Evolutionary conservation across 2,888 invertebrate species (phyloP).

Genomic region (Hoplodrina blanda): DNA sequence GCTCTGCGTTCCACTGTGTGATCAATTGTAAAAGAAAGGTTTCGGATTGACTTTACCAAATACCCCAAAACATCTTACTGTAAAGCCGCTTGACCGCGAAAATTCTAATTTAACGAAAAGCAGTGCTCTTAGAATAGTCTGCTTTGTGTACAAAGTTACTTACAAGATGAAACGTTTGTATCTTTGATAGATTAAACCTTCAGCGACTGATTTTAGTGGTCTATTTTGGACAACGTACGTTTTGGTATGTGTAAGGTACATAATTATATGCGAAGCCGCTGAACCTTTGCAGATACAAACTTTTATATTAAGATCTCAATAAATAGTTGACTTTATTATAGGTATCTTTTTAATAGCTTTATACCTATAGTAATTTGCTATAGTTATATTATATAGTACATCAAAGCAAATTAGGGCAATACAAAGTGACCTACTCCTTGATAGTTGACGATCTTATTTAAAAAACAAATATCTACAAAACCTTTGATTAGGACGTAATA

Average conservation of each 20-base stretch:
- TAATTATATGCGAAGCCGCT: too few relatives aligned
- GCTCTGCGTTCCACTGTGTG: slow-evolving; percentile 18
- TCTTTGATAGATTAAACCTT: not conserved
- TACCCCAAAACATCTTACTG: too few relatives aligned
- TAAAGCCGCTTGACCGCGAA: not conserved
- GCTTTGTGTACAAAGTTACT: not conserved
- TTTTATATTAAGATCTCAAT: too few relatives aligned
- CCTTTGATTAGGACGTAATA: not conserved
- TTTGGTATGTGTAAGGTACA: too few relatives aligned
- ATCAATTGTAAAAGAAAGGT: slow-evolving; percentile 33
- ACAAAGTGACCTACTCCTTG: not conserved
- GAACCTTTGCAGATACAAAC: too few relatives aligned
- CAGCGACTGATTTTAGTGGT: not conserved
- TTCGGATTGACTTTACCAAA: slow-evolving; percentile 15
- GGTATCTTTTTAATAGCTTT: too few relatives aligned
- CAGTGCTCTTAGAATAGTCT: not conserved
- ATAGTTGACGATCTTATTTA: not conserved
- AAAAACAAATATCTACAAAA: slow-evolving; percentile 7
- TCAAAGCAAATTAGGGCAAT: too few relatives aligned
- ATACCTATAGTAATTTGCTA: too few relatives aligned
- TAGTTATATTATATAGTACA: too few relatives aligned
- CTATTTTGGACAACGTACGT: not conserved
- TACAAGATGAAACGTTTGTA: not conserved
- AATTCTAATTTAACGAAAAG: not conserved
- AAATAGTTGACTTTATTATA: too few relatives aligned